Base-by-base conservation (phyloP, 2,888 invertebrate species). In the Phania funesta region DNA sequence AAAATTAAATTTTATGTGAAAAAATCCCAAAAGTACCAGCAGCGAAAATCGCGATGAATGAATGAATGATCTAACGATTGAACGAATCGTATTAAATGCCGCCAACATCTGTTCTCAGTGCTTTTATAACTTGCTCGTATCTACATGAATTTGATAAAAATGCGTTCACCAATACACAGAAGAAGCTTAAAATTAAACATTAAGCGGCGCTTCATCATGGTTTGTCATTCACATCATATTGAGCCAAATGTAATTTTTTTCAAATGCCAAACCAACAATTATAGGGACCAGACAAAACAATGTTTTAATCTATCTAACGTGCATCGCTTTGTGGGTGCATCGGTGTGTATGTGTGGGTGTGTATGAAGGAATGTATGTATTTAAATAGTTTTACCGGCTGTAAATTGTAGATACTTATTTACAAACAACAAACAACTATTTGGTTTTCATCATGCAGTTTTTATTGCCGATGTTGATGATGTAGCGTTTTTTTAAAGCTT, bases 31-130 rank as follows among this genome's bases (percentile, higher is more conserved):
- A 18, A 50, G 8, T 7, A 38, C 54, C 29, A 44, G 11, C 29
- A 44, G 22, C 16, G 56, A 62, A 32, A 48, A 65, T 54, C 52
- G 56, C 38, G 24, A 75, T 64, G 56, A 70, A 75, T 64, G 56
- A 70, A 70, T 58, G 54, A 54, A 56, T 46, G 41, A 75, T 58
- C 32, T 24, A 52, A 24, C 5, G 44, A 60, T 11, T 60, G 60
- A 54, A 65, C 46, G 50, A 67, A 52, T 52, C 26, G 24, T 67
- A n/a, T 67, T 20, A 52, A 52, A 32, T 44, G 16, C 16, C 7
- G 18, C 16, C 41, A 7, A 44, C 16, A 44, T 44, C 18, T 44
- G 41, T 52, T 44, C 13, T 26, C 32, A 52, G 7, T 35, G 20
- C 11, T 35, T 4, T 60, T 18, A 18, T 9, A 44, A 20, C 20